phyloP scores from a whole-genome alignment of 2,797 vertebrate species.

The Myotis findleyi region DNA sequence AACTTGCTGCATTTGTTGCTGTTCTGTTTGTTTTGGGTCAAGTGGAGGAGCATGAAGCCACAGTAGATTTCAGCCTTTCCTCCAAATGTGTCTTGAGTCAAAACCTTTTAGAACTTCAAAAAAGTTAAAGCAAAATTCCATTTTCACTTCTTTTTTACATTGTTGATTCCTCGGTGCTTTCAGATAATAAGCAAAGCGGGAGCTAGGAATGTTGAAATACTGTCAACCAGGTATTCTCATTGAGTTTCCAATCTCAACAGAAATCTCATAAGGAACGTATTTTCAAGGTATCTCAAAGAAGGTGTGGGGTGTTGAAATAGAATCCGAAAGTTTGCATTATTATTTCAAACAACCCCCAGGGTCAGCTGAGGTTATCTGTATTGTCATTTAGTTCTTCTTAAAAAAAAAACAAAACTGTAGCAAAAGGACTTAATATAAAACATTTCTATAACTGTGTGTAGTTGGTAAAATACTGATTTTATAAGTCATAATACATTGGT shows the following conservation, averaged over 20 bases:
- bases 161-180: conserved; percentile 68
- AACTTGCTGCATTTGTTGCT: background rate
- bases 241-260: conserved; percentile 74
- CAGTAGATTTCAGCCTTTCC: conserved; percentile 1
- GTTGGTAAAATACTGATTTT: background rate
- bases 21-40: background rate
- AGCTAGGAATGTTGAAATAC: conserved; percentile 66
- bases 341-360: conserved; percentile 63
- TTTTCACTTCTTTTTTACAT: conserved; percentile 68
- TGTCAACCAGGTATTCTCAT: conserved; percentile 71
- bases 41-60: background rate
- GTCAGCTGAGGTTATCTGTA: background rate
- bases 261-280: conserved; percentile 69
- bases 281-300: conserved; percentile 68
- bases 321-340: conserved; percentile 30
- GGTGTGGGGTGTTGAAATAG: conserved; percentile 46
- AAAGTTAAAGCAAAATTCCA: conserved; percentile 69
- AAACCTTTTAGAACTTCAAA: conserved; percentile 59
- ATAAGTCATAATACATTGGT: background rate
- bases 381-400: background rate
- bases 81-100: conserved; percentile 47
- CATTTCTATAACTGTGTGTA: background rate
- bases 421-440: background rate
- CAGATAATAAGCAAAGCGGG: conserved; percentile 63
- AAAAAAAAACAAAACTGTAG: background rate